Conservation (phyloP, 1,140 invertebrate species). For the Aphaenogaster rudis region DNA sequence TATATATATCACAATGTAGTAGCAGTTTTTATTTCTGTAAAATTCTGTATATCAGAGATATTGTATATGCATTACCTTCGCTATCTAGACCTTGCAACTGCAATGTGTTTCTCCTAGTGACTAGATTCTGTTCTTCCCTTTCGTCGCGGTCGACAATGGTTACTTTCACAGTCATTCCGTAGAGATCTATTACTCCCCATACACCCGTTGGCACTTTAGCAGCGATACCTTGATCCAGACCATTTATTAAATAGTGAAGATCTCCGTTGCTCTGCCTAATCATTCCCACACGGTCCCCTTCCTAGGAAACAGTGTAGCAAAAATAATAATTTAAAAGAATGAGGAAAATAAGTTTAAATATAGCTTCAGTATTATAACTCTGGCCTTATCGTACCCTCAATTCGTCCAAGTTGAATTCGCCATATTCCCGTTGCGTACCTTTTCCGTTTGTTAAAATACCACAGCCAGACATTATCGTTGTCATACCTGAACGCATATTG, state of each 20-base stretch:
- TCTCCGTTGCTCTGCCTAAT: constrained; percentile 93
- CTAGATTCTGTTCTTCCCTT: constrained; percentile 92
- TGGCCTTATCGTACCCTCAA: constrained; percentile 89
- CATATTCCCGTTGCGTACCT: constrained; percentile 96
- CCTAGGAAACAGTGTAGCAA: constrained; percentile 84
- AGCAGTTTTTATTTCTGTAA: background rate
- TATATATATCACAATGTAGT: background rate
- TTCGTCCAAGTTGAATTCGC: constrained; percentile 97
- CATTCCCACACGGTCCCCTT: constrained; percentile 96
- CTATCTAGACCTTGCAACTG: constrained; percentile 85
- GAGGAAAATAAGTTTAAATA: constrained; percentile 24
- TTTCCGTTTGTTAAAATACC: constrained; percentile 98
- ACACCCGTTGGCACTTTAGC: constrained; percentile 92
- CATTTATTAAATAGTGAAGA: constrained; percentile 97
- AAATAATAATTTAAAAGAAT: constrained; percentile 16
- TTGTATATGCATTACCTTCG: constrained; percentile 52
- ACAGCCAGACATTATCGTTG: constrained; percentile 99
- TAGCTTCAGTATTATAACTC: background rate
- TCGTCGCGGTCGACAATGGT: constrained; percentile 94
- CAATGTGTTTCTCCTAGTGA: constrained; percentile 90
- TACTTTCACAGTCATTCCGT: constrained; percentile 98
- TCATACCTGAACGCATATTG: constrained; percentile 95
- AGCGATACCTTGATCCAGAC: constrained; percentile 96
- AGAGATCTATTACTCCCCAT: constrained; percentile 98
- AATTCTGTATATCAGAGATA: background rate